Conservation (phyloP, 2,797 vertebrate genomes). For the Onychomys torridus region DNA sequence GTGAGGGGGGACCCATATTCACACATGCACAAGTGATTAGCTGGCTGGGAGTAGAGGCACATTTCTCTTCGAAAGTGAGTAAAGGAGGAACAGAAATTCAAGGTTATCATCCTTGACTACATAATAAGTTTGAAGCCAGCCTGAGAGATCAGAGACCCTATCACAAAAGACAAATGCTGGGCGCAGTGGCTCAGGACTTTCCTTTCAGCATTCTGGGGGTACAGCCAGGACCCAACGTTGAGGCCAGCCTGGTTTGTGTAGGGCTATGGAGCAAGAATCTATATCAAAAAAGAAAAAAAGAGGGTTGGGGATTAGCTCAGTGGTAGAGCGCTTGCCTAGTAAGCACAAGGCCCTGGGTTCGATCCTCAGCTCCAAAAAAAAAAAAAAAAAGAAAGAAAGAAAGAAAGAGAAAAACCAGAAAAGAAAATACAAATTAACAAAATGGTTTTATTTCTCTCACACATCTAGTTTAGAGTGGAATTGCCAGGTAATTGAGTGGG, state of each 20-base stretch:
- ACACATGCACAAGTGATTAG: no score
- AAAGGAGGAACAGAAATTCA: not conserved
- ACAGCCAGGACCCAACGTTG: not conserved
- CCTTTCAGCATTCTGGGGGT: not conserved
- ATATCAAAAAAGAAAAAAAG: not conserved
- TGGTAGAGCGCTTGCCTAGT: no score
- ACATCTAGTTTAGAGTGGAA: not conserved
- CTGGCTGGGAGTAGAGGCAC: not conserved
- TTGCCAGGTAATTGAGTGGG: not conserved
- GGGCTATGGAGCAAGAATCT: not conserved
- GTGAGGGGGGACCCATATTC: not conserved
- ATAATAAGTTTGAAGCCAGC: not conserved
- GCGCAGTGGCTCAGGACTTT: not conserved
- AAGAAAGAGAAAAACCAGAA: not conserved
- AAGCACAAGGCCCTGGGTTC: no score
- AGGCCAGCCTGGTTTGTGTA: no score
- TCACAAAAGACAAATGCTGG: not conserved
- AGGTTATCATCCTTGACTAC: not conserved
- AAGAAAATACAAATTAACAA: not conserved
- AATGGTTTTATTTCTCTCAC: not conserved
- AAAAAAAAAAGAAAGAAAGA: accelerated
- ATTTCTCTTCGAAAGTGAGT: not conserved
- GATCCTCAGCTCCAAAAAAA: no score
- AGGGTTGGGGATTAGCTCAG: no score
- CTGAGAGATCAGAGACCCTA: not conserved